These are phyloP conservation scores for Leptopilina syphax DNA, from an alignment of 2,888 invertebrate genomes.

Conservation along the genomic window DNA sequence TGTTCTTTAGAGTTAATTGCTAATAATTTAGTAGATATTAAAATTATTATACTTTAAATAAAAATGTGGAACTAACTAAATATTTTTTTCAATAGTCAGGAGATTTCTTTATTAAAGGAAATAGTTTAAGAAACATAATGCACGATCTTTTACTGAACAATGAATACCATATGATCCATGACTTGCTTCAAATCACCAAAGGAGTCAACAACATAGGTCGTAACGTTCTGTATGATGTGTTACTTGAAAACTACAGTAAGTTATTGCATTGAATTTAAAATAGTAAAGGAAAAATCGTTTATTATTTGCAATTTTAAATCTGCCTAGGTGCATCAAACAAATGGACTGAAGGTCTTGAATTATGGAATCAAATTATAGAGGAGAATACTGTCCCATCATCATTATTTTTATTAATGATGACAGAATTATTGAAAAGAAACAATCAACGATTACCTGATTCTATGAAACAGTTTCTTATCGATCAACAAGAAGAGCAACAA, in stretches of 20 bases:
- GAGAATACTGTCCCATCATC: conserved; percentile 86
- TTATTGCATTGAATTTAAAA: conserved; percentile 36
- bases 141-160: background rate
- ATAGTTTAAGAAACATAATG: background rate
- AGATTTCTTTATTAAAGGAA: background rate
- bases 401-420: conserved; percentile 83
- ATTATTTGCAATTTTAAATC: background rate
- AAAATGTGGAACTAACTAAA: background rate
- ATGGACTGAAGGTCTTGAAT: conserved; percentile 85
- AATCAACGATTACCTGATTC: conserved; percentile 86
- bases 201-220: conserved; percentile 80
- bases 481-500: background rate
- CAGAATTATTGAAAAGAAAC: conserved; percentile 82
- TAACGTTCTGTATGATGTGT: conserved; percentile 69
- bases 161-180: conserved; percentile 79
- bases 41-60: too few relatives aligned
- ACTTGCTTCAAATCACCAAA: conserved; percentile 87
- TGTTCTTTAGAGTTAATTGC: background rate
- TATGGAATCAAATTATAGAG: conserved; percentile 92
- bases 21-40: too few relatives aligned
- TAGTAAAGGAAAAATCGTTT: background rate
- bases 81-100: conserved; percentile 4
- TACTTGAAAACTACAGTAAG: conserved; percentile 75
- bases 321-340: conserved; percentile 76
- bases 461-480: conserved; percentile 63